Base-by-base conservation (phyloP, 2,797 vertebrate species). In the Malurus leucopterus region DNA sequence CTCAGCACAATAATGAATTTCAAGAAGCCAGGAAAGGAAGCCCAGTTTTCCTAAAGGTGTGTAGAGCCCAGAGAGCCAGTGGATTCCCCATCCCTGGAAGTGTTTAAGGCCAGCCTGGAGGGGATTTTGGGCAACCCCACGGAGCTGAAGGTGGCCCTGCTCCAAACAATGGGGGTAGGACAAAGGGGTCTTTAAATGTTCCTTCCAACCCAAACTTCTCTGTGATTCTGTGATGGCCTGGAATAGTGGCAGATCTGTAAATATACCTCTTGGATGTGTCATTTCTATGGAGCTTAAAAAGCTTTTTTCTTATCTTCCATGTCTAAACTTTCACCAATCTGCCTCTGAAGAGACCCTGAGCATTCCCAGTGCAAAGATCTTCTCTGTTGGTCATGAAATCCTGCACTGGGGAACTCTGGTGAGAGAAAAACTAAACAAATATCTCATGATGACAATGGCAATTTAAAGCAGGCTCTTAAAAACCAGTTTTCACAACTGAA, bases 1-100 rank as follows among this genome's bases (percentile, higher is more conserved):
- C 22, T 44, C n/a, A 34, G 6, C 6, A 6, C 23, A 30, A 8
- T 0, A 27, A 6, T 11, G 68, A 76, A 30, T 41, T 44, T 4
- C 19, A 19, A 49, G 27, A 32, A 22, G 32, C 5, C 20, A 54
- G 27, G 54, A 27, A n/a, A 68, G 23, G 34, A 83, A 82, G 13
- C 46, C 4, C 20, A 26, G 13, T 47, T 54, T 43, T 72, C 12
- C 40, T 49, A 24, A 55, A 54, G 27, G 3, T 68, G 20, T 22
- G 47, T 34, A 34, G 34, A 32, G 23, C 5, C 41, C 69, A 55
- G 62, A 68, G 43, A n/a, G 16, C 11, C 7, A 8, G 8, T 54
- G 34, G 13, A 15, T 67, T 20, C 10, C 14, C 8, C 55, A 50
- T 30, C 24, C 69, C 85, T 74, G 36, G 27, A 38, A 44, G 36